Base-by-base conservation (phyloP, 2,888 invertebrate species). In the Galeruca laticollis region DNA sequence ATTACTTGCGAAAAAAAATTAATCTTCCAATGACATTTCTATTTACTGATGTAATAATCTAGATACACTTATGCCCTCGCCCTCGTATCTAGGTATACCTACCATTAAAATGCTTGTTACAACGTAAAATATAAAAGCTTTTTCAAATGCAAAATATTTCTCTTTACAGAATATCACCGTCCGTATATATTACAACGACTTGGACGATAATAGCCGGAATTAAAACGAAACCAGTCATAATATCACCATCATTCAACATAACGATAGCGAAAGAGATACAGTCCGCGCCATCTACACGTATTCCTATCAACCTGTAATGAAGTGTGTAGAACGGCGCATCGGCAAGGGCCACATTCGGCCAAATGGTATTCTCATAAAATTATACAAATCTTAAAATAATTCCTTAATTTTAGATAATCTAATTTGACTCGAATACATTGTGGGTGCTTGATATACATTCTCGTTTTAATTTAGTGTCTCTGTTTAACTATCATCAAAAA, bases 211-310 rank as follows among this genome's bases (percentile, higher is more conserved):
- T 61, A 33, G 18, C 13, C 15, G 33, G 52, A 62, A 62, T 62
- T 62, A 62, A 62, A 62, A 37, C 33, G 37, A 62, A 47, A 21
- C 33, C 52, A 31, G 37, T 52, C 62, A 62, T 61, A n/a, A n/a
- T n/a, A 62, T 52, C 52, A 62, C 20, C 15, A 20, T 52, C 62
- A 21, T 62, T 56, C 31, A 60, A 26, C 60, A 33, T 47, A n/a
- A 21, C 60, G 60, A 47, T 47, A 60, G 43, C n/a, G 31, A 31
- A n/a, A 64, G 13, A 43, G 64, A n/a, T 57, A 62, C 73, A 62
- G 31, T 67, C 63, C 37, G 70, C 78, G 79, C 80, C 82, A 80
- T 77, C 82, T 81, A 62, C 77, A 52, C 60, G 43, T 60, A 60
- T 57, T 68, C 70, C 66, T 68, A 61, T 60, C 73, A 80, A 79